phyloP scores from a whole-genome alignment of 2,797 vertebrate species.

The Xenopus petersii region DNA sequence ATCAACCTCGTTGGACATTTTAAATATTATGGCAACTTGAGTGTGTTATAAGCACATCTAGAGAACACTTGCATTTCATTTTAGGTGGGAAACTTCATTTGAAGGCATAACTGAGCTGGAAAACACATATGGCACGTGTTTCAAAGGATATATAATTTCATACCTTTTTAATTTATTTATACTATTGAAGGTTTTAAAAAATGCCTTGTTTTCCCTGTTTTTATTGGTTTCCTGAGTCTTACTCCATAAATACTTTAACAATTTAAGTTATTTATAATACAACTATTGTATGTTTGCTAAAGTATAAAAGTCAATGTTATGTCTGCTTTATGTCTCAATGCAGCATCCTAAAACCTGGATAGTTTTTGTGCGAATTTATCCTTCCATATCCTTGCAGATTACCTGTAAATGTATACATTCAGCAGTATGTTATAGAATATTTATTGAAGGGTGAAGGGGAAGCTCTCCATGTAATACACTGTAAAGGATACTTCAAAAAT shows the following conservation, averaged over 20 bases:
- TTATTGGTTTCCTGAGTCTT: conserved; percentile 14
- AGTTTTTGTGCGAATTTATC: no score
- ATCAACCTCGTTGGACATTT: conserved; percentile 70
- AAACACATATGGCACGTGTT: conserved; percentile 49
- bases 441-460: no score
- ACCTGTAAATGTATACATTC: no score
- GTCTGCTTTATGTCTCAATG: no score
- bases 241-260: not conserved
- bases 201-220: conserved; percentile 6
- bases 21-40: conserved; percentile 66
- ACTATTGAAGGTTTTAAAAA: not conserved
- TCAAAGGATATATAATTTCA: conserved; percentile 40
- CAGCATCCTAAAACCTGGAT: no score
- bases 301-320: no score
- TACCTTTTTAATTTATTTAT: conserved; percentile 17
- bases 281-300: not conserved
- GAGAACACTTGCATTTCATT: conserved; percentile 60
- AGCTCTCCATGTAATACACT: no score
- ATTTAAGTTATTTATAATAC: not conserved
- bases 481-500: no score
- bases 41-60: conserved; percentile 59
- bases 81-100: conserved; percentile 63
- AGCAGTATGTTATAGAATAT: no score
- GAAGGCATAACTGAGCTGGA: conserved; percentile 55
- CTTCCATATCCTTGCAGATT: no score